Percentiles rank a stretch among this genome's conserved stretches.
These are phyloP conservation scores for Phaetusa simplex DNA, from an alignment of 2,113 vertebrate genomes.

Conservation along the genomic window DNA sequence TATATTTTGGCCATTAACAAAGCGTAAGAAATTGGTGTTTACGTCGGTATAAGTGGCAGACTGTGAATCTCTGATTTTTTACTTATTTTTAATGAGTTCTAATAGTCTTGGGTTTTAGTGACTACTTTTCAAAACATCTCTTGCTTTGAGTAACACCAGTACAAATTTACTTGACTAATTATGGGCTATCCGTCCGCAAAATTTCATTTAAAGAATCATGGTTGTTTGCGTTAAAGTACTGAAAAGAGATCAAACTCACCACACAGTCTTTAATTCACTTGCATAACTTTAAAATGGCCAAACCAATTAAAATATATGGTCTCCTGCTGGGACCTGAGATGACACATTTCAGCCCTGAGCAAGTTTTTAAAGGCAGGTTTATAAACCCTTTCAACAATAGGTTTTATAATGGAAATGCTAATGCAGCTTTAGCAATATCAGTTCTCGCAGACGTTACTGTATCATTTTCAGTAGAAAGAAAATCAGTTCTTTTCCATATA, in stretches of 20 bases:
- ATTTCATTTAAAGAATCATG: neutral
- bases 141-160: neutral
- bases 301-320: neutral
- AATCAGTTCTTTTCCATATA: neutral
- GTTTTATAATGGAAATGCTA: constrained; percentile 67
- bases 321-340: constrained; percentile 9
- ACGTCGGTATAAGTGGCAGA: accelerated
- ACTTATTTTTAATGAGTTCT: neutral
- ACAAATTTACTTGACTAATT: neutral
- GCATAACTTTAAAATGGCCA: neutral
- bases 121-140: neutral
- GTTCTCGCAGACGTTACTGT: neutral
- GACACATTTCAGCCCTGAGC: constrained; percentile 58
- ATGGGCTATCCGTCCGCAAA: neutral
- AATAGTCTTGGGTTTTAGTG: neutral
- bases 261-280: neutral
- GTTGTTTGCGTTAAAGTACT: neutral
- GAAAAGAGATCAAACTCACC: neutral
- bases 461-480: neutral
- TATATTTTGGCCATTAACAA: neutral
- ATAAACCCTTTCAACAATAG: constrained; percentile 32
- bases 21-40: neutral
- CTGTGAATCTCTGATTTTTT: neutral
- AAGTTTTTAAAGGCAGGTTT: constrained; percentile 50
- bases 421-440: constrained; percentile 47